Base-by-base conservation (phyloP, 1,140 invertebrate genomes). In the Linepithema humile region DNA sequence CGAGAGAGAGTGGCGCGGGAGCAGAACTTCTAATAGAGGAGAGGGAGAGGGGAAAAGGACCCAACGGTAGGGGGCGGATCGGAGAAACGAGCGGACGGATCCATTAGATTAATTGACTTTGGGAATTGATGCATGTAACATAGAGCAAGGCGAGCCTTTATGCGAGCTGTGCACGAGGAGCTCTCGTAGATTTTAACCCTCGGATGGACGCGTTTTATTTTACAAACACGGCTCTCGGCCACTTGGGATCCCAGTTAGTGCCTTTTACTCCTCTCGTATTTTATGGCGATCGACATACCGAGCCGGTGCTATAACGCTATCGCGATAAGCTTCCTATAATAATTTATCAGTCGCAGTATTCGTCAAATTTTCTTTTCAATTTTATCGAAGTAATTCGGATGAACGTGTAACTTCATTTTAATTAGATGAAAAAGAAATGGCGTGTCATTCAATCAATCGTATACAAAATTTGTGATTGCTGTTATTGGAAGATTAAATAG, bases 41-140 rank as follows among this genome's bases (percentile, higher is more conserved):
- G 20, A 48, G 23, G 40, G 60, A 32, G 26, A 62, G 38, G 50
- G 43, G 15, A 45, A 45, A 55, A 55, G 53, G 48, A 10, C 38
- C 17, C n/a, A 35, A 23, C 26, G 57, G 45, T 35, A 59, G 45
- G 38, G 48, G 12, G 29, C 23, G 45, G 78, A 59, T 60, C 35
- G 59, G 75, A 84, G 64, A 75, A 67, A 75, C 69, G 70, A 45
- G 70, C 59, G 57, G 80, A 84, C 86, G 75, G 67, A 74, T 87
- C 87, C 87, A 90, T 90, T 89, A 87, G 48, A 89, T 90, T 90
- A 90, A 90, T 89, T 89, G 89, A 77, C 87, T 87, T 89, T 82
- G 73, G 62, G 85, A 83, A 82, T 78, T 69, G 83, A 60, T 82
- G 62, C 77, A 73, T 53, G 40, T 73, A 85, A 80, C 53, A 64